phyloP scores from a whole-genome alignment of 2,113 vertebrate genomes.

The Zonotrichia leucophrys region DNA sequence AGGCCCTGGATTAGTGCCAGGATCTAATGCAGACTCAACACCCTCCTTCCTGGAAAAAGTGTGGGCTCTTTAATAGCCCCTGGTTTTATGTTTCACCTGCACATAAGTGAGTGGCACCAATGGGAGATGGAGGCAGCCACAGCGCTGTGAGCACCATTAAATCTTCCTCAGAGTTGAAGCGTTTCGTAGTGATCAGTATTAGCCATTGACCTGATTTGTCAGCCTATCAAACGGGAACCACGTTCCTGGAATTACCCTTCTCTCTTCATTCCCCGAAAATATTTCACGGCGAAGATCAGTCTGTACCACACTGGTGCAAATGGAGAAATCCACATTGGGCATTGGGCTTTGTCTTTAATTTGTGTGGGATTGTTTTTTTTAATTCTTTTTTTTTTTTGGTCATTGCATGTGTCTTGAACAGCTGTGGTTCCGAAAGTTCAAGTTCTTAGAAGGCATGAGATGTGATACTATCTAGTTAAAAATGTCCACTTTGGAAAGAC shows the following conservation, averaged over 20 bases:
- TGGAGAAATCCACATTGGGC: background rate
- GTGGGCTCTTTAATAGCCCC: slow-evolving; percentile 54
- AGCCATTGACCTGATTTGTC: slow-evolving; percentile 50
- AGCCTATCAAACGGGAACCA: background rate
- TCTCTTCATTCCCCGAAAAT: background rate
- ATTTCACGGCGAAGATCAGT: background rate
- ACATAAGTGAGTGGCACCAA: slow-evolving; percentile 58
- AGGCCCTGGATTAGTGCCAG: slow-evolving; percentile 50
- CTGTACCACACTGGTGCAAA: background rate
- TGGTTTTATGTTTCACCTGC: slow-evolving; percentile 65
- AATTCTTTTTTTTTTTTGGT: background rate
- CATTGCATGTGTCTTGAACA: background rate
- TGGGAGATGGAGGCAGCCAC: slow-evolving; percentile 36
- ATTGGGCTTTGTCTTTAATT: background rate
- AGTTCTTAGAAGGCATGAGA: background rate
- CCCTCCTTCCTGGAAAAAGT: slow-evolving; percentile 64
- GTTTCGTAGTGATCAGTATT: slow-evolving; percentile 40
- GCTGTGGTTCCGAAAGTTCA: background rate
- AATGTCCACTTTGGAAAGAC: background rate
- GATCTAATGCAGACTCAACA: slow-evolving; percentile 63
- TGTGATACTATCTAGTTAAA: slow-evolving; percentile 23
- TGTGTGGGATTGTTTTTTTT: accelerated
- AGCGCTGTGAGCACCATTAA: slow-evolving; percentile 29
- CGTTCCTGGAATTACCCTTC: background rate
- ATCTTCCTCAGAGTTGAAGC: slow-evolving; percentile 20